Base-by-base conservation (phyloP, 1,140 invertebrate species). In the Drosophila insularis region DNA sequence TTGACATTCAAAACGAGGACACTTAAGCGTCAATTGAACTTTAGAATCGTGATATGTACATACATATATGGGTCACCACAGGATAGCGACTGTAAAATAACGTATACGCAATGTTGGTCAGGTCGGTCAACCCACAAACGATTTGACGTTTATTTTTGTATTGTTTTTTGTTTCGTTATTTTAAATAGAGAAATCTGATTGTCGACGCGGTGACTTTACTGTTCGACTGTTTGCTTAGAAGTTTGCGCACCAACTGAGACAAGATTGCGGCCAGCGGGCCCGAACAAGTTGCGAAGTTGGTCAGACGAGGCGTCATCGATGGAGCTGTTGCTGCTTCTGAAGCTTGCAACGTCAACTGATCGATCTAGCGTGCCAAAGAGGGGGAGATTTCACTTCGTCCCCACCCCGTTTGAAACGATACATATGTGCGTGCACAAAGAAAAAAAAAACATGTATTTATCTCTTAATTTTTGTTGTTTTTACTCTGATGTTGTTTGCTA, bases 211-310 rank as follows among this genome's bases (percentile, higher is more conserved):
- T 70, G 32, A 2, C 17, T 19, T 62, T 39, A 61, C 39, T 72
- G 8, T 11, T 50, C 54, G 82, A 86, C 82, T 86, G 82, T 87
- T 82, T 87, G 69, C 82, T 82, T 75, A 82, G 82, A 87, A 86
- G 82, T 79, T 81, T 86, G 84, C 63, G 61, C 71, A 67, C 68
- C 78, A 67, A 86, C 82, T 86, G 82, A 86, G 82, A 80, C 79
- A 82, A 87, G 82, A 79, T 89, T 86, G 74, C 63, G 63, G 66
- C 58, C 63, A 78, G 73, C 46, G 56, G 46, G 67, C 39, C 56
- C 74, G 74, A 77, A 54, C 74, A 64, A 77, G 74, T 77, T 39
- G 74, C 74, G 74, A 77, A 77, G 74, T 77, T 77, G 67, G 74
- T 54, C 74, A 70, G 61, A 65, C 37, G 40, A n/a, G 32, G 32